These are phyloP conservation scores for Monopis laevigella DNA, from an alignment of 2,888 invertebrate species.

Conservation along the genomic window DNA sequence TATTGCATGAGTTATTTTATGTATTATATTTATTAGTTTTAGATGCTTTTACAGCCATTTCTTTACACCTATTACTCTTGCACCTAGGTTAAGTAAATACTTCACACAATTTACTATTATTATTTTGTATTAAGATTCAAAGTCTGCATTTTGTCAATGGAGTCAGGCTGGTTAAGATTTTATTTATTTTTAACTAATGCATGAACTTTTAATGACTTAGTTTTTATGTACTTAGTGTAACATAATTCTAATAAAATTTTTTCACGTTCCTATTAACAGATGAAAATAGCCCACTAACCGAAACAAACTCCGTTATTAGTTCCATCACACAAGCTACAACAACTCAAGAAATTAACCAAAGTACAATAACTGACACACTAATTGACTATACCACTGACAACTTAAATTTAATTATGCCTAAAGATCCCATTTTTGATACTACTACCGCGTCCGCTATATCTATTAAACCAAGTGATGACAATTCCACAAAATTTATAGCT, in stretches of 20 bases:
- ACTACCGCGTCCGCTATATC: too few relatives aligned
- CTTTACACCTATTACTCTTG: not conserved
- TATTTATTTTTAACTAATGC: too few relatives aligned
- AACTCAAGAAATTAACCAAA: conserved; percentile 26
- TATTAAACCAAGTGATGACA: too few relatives aligned
- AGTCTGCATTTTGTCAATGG: not conserved
- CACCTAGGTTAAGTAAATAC: not conserved
- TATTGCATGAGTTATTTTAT: not conserved
- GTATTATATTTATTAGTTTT: not conserved
- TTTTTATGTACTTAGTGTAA: conserved; percentile 16
- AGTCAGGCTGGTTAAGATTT: conserved; percentile 19
- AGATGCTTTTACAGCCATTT: not conserved
- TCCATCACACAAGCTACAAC: conserved; percentile 26
- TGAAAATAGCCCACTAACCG: conserved; percentile 60
- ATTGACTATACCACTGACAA: conserved; percentile 24
- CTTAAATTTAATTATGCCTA: too few relatives aligned
- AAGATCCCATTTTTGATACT: too few relatives aligned
- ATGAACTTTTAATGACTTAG: conserved; percentile 20
- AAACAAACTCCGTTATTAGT: conserved; percentile 40
- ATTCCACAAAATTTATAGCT: too few relatives aligned
- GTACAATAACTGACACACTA: conserved; percentile 6
- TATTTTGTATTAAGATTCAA: too few relatives aligned
- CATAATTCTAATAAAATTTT: conserved; percentile 18
- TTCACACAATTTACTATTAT: not conserved
- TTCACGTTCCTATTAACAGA: conserved; percentile 63